Percentiles rank a stretch among this genome's conserved stretches.
These are phyloP conservation scores for Parauchenoglanis ngamensis DNA, from an alignment of 2,797 vertebrate species.

Conservation along the genomic window DNA sequence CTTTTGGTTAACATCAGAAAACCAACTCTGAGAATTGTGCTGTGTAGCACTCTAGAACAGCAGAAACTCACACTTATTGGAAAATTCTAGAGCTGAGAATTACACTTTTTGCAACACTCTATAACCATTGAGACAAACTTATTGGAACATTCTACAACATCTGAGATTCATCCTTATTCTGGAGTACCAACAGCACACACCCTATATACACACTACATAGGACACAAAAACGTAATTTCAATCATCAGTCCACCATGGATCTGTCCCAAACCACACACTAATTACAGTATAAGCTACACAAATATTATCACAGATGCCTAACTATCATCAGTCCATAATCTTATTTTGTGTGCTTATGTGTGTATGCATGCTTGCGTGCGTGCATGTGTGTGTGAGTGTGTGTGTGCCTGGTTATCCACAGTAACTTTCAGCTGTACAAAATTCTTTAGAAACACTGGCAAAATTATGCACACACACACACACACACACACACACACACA, in stretches of 20 bases:
- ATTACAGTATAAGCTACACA: background rate
- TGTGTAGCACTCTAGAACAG: background rate
- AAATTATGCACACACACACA: conserved; percentile 36
- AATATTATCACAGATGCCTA: conserved; percentile 5
- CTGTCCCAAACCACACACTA: conserved; percentile 15
- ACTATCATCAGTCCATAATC: background rate
- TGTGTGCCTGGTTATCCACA: background rate
- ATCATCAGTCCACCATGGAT: background rate
- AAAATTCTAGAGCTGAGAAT: background rate
- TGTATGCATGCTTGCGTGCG: background rate
- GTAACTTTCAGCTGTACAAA: conserved; percentile 1
- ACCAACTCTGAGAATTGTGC: too few species aligned
- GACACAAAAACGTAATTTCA: conserved; percentile 8
- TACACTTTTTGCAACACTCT: background rate
- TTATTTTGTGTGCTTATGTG: background rate
- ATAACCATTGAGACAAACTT: background rate
- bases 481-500: conserved; percentile 40
- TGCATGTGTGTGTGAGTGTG: background rate
- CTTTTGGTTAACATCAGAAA: too few species aligned
- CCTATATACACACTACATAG: background rate
- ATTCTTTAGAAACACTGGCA: conserved; percentile 15
- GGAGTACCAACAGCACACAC: conserved; percentile 5
- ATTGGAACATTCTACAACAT: background rate
- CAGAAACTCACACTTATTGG: background rate
- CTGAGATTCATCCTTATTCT: background rate